Evolutionary conservation across 1,140 invertebrate genomes (phyloP), one percentile per base, ranked within the genome.

Genomic region (Lasaia peninsularis): DNA sequence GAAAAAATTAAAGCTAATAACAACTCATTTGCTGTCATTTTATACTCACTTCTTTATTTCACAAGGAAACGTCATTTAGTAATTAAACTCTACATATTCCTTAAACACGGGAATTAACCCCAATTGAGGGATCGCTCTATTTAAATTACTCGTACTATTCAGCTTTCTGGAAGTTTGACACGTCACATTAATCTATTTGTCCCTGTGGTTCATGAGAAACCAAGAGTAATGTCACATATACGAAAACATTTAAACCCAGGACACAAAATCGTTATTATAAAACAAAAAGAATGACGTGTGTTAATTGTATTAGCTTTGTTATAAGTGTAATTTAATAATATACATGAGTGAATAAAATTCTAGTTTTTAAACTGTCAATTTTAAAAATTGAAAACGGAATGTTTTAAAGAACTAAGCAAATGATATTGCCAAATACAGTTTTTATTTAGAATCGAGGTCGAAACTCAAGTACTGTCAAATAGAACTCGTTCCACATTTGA

Each of bases 61-160:
- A 56, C 63, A 62, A 62, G 60, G 56, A 54, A 56, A 64, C 62
- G 62, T 64, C 62, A 62, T 54, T 60, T 58, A 69, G 69, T 88
- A 85, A 86, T 88, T 88, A 86, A 83, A 75, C 70, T 74, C 69
- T 69, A 69, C 60, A 83, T 88, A 88, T 88, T 88, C 77, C 85
- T 88, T 86, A 88, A 86, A 88, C 79, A 80, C 72, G 71, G 55
- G 83, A 88, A 88, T 88, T 88, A 88, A 88, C 85, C 85, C 73
- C 81, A 88, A 88, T 88, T 88, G 85, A 86, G 75, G 80, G 81
- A 84, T 78, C 80, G 83, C 73, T 86, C 81, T 88, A 88, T 88
- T 86, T 86, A 88, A 88, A 86, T 88, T 79, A 87, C 78, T 74
- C 69, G 67, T 69, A 77, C 76, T 81, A 81, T 80, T 78, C 82